These are phyloP conservation scores for Catharus minimus DNA, from an alignment of 2,113 vertebrate genomes.

Conservation along the genomic window DNA sequence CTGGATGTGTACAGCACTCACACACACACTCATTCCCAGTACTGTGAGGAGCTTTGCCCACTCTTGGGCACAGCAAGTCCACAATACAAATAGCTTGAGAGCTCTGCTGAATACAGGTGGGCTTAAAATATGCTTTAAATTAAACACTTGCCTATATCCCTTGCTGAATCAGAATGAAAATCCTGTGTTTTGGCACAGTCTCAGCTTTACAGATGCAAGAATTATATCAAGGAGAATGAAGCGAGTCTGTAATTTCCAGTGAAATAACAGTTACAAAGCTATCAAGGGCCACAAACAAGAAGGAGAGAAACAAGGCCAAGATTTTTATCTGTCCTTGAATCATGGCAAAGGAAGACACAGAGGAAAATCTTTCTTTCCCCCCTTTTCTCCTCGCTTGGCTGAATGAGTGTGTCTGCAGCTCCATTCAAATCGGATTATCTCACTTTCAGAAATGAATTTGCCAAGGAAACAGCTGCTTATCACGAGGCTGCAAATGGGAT, in stretches of 20 bases:
- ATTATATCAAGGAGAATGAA: neutral
- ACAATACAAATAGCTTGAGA: neutral
- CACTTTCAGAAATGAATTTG: slow-evolving; percentile 21
- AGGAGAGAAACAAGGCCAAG: neutral
- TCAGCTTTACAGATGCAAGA: neutral
- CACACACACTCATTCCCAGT: neutral
- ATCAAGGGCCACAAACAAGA: neutral
- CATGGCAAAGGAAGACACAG: neutral
- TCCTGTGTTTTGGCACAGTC: neutral
- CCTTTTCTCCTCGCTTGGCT: neutral
- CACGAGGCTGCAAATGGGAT: neutral
- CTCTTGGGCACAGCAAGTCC: neutral
- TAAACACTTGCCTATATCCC: neutral
- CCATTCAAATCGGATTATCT: slow-evolving; percentile 39
- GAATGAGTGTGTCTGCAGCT: neutral
- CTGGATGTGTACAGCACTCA: neutral
- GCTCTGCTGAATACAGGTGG: neutral
- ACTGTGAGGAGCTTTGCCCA: neutral
- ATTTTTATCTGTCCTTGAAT: slow-evolving; percentile 47
- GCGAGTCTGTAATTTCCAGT: neutral
- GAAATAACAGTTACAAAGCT: neutral
- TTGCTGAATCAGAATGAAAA: neutral
- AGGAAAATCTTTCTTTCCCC: neutral
- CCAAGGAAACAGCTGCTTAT: slow-evolving; percentile 50
- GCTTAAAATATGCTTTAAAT: neutral